Base-by-base conservation (phyloP, 64 coral and sea anemone genomes). In the Montipora cactus region DNA sequence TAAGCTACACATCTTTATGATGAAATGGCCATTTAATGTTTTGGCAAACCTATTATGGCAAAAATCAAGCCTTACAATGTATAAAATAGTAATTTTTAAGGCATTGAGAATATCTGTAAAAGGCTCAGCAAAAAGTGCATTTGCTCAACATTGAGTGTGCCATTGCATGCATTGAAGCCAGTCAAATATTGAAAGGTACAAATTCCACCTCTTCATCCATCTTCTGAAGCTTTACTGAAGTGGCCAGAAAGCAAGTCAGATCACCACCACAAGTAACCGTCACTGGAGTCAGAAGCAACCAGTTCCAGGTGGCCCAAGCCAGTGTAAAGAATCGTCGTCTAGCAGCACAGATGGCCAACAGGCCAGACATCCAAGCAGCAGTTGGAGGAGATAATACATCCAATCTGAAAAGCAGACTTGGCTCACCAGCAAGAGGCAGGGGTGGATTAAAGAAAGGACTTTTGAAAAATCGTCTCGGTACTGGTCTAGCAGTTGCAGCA, bases 181-280 rank as follows among this genome's bases (percentile, higher is more conserved):
- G 79, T 71, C 23, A 83, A 51, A 84, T 59, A 75, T 73, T 92
- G 37, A 80, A 80, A 71, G 76, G 78, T 84, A 87, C 45, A 84
- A 93, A 93, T 84, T 87, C 74, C 81, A 88, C 80, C 95, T 87
- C 91, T 90, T 89, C 67, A 74, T 88, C 89, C 95, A 90, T 93
- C 87, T 96, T 87, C 88, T 97, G 86, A 97, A 97, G 95, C 93
- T 97, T 97, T 90, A 94, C 95, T 21, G 95, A 97, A 75, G 81
- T 97, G 67, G 92, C 95, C 90, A 90, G 81, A 61, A 89, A 89
- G 20, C 70, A 93, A 74, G 68, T 90, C 53, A 87, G 87, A 79
- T 94, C 95, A 10, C 95, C 95, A 5, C 95, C 92, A 16, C 95
- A 97, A 97, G 95, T 97, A 1, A 97, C 95, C 15, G 55, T 97